Base-by-base conservation (phyloP, 2,113 vertebrate genomes). In the Eublepharis macularius region DNA sequence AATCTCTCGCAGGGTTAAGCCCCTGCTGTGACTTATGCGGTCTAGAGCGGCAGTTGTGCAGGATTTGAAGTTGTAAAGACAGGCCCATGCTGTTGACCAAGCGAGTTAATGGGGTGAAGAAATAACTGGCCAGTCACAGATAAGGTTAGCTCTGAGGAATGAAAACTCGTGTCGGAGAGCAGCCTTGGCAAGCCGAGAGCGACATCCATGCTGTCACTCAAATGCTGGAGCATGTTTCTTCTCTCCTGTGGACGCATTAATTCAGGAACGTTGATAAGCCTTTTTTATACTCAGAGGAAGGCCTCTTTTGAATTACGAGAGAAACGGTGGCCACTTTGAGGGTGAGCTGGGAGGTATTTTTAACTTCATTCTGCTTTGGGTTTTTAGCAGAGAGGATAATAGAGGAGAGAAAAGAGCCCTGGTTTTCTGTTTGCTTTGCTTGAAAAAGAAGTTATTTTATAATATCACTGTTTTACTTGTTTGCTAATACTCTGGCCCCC, bases 221-320 rank as follows among this genome's bases (percentile, higher is more conserved):
- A 85, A 87, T 86, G 77, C 84, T 83, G 90, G 76, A 87, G 80
- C 86, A 12, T 87, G 87, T 76, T 86, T 82, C 90, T 85, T 86
- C 87, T 94, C 94, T 94, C 91, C 90, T 85, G 89, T 80, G 91
- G 92, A 85, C 89, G 72, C 92, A 95, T 95, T 95, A 95, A 95
- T 95, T 94, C 95, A 92, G 89, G 29, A 90, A 81, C 88, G 77
- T 83, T 43, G 93, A 94, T 95, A 93, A 94, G 87, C 16, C 81
- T 63, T n/a, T 43, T 81, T 47, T 32, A 66, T 79, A 74, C 95
- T 91, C 95, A 2, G 63, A 91, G 94, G 94, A 92, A 86, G 49
- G 51, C 17, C 84, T 87, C 36, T 88, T 92, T 84, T 91, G 82
- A 93, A 94, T 93, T 93, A 88, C 93, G 94, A 80, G 94, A 91